Conservation (phyloP, 2,797 vertebrate genomes). For the Enteromius mattozi region DNA sequence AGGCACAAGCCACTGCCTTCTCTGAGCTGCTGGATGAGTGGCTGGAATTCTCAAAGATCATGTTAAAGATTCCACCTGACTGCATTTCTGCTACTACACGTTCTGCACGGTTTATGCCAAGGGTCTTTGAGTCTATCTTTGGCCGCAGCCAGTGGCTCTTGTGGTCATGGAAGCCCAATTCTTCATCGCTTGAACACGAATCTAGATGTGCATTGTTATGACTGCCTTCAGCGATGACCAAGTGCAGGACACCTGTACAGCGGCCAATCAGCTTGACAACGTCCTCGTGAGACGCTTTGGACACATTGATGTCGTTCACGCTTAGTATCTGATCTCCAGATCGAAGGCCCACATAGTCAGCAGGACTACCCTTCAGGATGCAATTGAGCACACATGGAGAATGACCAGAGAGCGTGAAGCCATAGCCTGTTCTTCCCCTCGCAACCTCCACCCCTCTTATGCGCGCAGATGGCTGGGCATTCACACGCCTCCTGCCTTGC, state of each 20-base stretch:
- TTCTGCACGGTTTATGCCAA: constrained; percentile 95
- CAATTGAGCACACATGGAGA: constrained; percentile 92
- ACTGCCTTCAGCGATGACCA: constrained; percentile 86
- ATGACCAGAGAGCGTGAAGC: constrained; percentile 94
- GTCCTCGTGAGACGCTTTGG: constrained; percentile 93
- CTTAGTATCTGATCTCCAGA: constrained; percentile 92
- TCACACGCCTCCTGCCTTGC: constrained; percentile 70
- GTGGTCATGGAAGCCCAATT: constrained; percentile 82
- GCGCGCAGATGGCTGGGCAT: constrained; percentile 69
- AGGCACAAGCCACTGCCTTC: constrained; percentile 69
- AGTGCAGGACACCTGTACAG: constrained; percentile 90
- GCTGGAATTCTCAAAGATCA: constrained; percentile 94
- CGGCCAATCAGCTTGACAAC: constrained; percentile 96
- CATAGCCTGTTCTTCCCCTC: constrained; percentile 91
- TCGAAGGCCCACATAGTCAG: constrained; percentile 90
- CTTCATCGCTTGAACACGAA: constrained; percentile 94
- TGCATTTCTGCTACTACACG: constrained; percentile 95
- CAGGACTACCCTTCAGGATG: constrained; percentile 93
- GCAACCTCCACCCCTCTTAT: constrained; percentile 91
- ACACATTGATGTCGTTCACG: constrained; percentile 94
- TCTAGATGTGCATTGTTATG: constrained; percentile 76
- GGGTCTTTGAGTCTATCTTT: constrained; percentile 87
- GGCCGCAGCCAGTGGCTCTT: constrained; percentile 86
- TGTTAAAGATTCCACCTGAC: constrained; percentile 94
- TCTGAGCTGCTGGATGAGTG: constrained; percentile 83